A percentile compares a stretch with the other conserved stretches of the same genome.
These are phyloP conservation scores for Meriones psammophilus DNA, from an alignment of 2,797 vertebrate genomes.

Conservation along the genomic window DNA sequence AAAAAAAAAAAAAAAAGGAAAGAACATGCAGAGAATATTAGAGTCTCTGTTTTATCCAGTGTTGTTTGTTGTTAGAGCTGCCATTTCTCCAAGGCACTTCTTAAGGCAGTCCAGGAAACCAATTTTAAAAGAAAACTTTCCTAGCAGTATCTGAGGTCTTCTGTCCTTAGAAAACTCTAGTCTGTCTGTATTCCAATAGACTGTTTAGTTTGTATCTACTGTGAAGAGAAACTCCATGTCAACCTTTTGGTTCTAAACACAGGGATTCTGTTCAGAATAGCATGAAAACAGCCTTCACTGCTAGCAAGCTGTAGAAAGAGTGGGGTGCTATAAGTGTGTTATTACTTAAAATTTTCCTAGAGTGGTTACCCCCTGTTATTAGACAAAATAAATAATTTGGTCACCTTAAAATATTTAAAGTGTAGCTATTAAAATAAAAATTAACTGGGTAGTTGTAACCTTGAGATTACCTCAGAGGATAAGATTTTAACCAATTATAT, in stretches of 20 bases:
- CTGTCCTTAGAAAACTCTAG: background rate
- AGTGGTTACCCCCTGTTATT: background rate
- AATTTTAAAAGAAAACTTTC: constrained; percentile 28
- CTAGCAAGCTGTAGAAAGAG: background rate
- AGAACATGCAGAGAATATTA: background rate
- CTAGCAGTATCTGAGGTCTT: background rate
- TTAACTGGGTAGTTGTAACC: background rate
- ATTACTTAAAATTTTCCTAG: constrained; percentile 1
- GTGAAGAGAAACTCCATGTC: background rate
- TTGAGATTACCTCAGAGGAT: background rate
- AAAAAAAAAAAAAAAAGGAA: background rate
- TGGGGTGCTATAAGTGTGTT: background rate
- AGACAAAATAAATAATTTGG: constrained; percentile 18
- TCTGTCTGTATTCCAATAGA: background rate
- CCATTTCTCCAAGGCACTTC: background rate
- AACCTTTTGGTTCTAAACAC: background rate
- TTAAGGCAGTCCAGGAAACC: background rate
- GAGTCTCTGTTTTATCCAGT: background rate
- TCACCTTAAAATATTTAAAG: background rate
- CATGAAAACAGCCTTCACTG: background rate
- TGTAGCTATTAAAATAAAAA: constrained; percentile 29
- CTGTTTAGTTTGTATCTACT: background rate
- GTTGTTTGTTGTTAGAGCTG: background rate
- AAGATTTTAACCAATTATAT: too few relatives aligned
- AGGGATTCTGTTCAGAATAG: constrained; percentile 8